These are phyloP conservation scores for Acanthurus tractus DNA, from an alignment of 2,797 vertebrate genomes.

Conservation along the genomic window DNA sequence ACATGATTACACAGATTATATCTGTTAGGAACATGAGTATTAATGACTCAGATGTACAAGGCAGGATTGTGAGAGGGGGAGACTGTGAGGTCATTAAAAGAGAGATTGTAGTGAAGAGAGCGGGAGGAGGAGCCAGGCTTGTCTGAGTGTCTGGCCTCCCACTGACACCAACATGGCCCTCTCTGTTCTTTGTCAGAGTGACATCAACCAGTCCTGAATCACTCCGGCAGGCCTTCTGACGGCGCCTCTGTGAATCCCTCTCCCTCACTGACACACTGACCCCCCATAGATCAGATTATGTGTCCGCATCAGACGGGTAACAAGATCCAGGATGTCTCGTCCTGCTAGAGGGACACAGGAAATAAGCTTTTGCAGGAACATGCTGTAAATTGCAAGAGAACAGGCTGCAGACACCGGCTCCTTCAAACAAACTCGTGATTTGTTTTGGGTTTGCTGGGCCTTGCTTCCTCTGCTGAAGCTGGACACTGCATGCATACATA, in stretches of 20 bases:
- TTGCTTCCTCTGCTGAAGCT: slow-evolving; percentile 11
- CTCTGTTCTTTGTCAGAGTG: slow-evolving; percentile 82
- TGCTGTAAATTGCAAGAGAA: slow-evolving; percentile 36
- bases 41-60: slow-evolving; percentile 52
- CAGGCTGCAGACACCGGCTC: slow-evolving; percentile 20
- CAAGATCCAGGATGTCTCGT: slow-evolving; percentile 71
- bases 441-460: slow-evolving; percentile 6
- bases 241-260: slow-evolving; percentile 57
- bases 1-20: slow-evolving; percentile 62
- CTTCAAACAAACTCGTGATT: slow-evolving; percentile 60
- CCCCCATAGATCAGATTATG: slow-evolving; percentile 62
- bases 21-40: slow-evolving; percentile 42
- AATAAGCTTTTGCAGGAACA: slow-evolving; percentile 30
- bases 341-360: slow-evolving; percentile 42
- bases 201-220: slow-evolving; percentile 76
- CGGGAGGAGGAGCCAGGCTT: slow-evolving; percentile 30
- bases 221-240: slow-evolving; percentile 43
- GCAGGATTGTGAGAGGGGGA: slow-evolving; percentile 27
- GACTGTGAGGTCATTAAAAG: slow-evolving; percentile 47
- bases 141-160: slow-evolving; percentile 63
- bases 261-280: slow-evolving; percentile 49
- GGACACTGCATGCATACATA: not conserved
- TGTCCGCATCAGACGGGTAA: slow-evolving; percentile 65
- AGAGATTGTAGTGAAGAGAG: slow-evolving; percentile 38
- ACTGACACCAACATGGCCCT: slow-evolving; percentile 76